Percentiles rank a stretch among this genome's conserved stretches.
phyloP scores from a whole-genome alignment of 2,797 vertebrate species.

The Allobates femoralis region DNA sequence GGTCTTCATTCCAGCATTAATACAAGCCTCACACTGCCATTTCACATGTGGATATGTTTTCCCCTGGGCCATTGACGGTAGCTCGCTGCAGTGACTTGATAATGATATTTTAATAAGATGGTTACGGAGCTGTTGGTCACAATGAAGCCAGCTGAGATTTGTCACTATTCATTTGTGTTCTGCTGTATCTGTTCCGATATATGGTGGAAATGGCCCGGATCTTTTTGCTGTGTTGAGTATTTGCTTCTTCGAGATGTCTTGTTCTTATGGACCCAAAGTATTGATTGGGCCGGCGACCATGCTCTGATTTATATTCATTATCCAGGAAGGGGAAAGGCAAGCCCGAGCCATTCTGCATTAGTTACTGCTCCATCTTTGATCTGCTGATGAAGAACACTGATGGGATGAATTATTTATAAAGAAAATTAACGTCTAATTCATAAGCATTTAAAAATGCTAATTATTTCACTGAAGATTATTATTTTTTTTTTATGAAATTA shows the following conservation, averaged over 20 bases:
- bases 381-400: neutral
- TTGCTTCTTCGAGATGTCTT: slow-evolving; percentile 1
- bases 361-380: slow-evolving; percentile 11
- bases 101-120: slow-evolving; percentile 56
- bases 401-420: neutral
- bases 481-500: neutral
- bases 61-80: neutral
- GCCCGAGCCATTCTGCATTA: neutral
- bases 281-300: neutral
- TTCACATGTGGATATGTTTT: slow-evolving; percentile 23
- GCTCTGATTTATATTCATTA: slow-evolving; percentile 32
- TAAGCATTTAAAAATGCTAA: neutral
- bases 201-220: slow-evolving; percentile 29
- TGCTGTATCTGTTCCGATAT: slow-evolving; percentile 2
- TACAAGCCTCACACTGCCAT: slow-evolving; percentile 1
- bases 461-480: neutral
- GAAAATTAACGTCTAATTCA: slow-evolving; percentile 3
- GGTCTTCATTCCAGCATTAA: neutral
- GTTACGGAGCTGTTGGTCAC: slow-evolving; percentile 16
- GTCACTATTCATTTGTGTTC: neutral
- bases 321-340: neutral
- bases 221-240: slow-evolving; percentile 9
- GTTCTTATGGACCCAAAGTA: slow-evolving; percentile 19
- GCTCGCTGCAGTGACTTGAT: slow-evolving; percentile 52
- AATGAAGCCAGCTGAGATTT: slow-evolving; percentile 45